Percentiles rank a stretch among this genome's conserved stretches.
Conservation (phyloP, 2,797 vertebrate species). For the Protosalanx chinensis region DNA sequence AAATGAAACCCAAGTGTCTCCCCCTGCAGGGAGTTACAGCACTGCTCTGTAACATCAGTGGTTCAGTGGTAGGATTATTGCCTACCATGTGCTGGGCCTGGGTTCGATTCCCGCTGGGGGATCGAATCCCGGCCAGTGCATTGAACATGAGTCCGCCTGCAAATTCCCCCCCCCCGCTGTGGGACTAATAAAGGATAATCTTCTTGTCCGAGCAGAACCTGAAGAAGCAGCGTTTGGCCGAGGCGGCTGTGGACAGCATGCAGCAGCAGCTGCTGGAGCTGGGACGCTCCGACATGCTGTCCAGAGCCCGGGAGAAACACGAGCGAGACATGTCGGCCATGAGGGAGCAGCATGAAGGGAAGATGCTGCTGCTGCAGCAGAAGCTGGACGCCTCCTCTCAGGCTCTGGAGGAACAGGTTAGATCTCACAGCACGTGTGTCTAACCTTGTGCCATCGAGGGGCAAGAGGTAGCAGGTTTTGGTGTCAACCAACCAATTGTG, state of each 20-base stretch:
- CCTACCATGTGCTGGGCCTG: too few relatives aligned
- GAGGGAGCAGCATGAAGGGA: constrained; percentile 84
- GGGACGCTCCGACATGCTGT: constrained; percentile 84
- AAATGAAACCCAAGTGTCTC: too few relatives aligned
- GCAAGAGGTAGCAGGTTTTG: too few relatives aligned
- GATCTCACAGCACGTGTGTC: constrained; percentile 5
- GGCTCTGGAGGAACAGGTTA: constrained; percentile 83
- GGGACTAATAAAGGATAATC: not conserved
- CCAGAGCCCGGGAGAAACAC: constrained; percentile 83
- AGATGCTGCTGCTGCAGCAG: constrained; percentile 76
- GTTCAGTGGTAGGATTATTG: too few relatives aligned
- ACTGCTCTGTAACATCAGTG: too few relatives aligned
- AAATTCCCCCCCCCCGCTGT: too few relatives aligned
- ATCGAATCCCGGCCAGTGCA: too few relatives aligned
- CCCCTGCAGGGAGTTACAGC: too few relatives aligned
- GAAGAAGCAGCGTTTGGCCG: constrained; percentile 82
- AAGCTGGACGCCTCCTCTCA: constrained; percentile 74
- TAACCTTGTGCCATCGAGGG: too few relatives aligned
- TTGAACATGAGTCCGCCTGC: too few relatives aligned
- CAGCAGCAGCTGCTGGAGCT: constrained; percentile 91
- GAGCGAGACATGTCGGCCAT: constrained; percentile 75
- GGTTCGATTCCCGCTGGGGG: too few relatives aligned
- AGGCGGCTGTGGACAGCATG: constrained; percentile 87
- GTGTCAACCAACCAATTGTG: too few relatives aligned
- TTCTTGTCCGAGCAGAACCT: constrained; percentile 65